A percentile compares a stretch with the other conserved stretches of the same genome.
These are phyloP conservation scores for Yasuhikotakia modesta DNA, from an alignment of 2,797 vertebrate species.

Conservation along the genomic window DNA sequence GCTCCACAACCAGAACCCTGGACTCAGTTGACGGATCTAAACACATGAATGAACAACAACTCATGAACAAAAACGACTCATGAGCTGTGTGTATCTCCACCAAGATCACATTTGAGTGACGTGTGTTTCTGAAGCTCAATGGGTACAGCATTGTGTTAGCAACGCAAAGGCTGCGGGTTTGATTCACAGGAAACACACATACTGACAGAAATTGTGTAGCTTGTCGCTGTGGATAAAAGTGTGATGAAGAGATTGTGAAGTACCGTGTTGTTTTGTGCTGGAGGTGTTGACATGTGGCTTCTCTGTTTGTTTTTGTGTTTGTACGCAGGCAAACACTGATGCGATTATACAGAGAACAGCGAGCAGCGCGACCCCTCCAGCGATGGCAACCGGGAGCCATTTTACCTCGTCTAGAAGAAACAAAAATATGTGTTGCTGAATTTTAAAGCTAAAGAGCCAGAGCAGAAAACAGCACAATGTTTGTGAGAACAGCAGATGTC, in stretches of 20 bases:
- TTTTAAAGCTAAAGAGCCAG: background rate
- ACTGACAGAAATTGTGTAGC: too few species aligned
- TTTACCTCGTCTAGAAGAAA: background rate
- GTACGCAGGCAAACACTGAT: background rate
- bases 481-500: background rate
- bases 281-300: background rate
- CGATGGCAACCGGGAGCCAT: background rate
- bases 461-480: background rate
- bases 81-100: background rate
- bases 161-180: too few species aligned
- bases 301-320: slow-evolving; percentile 17
- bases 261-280: slow-evolving; percentile 37
- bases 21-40: slow-evolving; percentile 63
- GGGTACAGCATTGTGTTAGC: too few species aligned
- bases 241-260: background rate
- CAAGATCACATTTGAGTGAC: background rate
- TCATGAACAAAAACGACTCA: too few species aligned
- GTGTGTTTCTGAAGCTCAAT: too few species aligned
- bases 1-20: slow-evolving; percentile 71
- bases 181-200: too few species aligned
- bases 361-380: background rate
- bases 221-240: too few species aligned
- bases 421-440: background rate
- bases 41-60: background rate
- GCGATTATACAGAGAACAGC: slow-evolving; percentile 15